Evolutionary conservation across 2,113 vertebrate species (phyloP).

Genomic region (Zeus faber): DNA sequence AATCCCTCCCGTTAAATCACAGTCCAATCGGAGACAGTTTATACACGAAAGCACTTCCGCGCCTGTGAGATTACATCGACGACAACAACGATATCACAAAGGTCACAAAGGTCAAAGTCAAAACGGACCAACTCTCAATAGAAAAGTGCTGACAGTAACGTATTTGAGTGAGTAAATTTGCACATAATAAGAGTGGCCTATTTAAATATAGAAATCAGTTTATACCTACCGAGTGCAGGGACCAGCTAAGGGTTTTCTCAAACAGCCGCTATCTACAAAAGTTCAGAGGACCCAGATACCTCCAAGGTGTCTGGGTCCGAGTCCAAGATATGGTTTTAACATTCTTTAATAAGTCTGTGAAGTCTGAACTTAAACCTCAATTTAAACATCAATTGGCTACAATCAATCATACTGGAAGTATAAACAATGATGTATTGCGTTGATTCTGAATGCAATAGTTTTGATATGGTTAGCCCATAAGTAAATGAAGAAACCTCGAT

Average conservation of each 20-base stretch:
- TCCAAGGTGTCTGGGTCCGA: too few relatives aligned
- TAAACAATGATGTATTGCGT: too few relatives aligned
- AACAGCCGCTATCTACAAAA: slow-evolving; percentile 5
- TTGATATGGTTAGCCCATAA: too few relatives aligned
- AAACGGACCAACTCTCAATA: slow-evolving; percentile 44
- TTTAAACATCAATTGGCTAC: too few relatives aligned
- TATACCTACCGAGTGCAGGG: slow-evolving; percentile 25
- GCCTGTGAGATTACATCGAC: slow-evolving; percentile 40
- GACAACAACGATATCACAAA: slow-evolving; percentile 50
- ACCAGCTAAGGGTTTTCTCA: slow-evolving; percentile 6
- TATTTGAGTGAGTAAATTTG: slow-evolving; percentile 25
- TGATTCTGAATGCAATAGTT: too few relatives aligned
- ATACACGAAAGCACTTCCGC: slow-evolving; percentile 29
- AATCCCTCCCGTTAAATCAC: slow-evolving; percentile 11
- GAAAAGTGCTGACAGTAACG: slow-evolving; percentile 46
- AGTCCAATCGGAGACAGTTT: slow-evolving; percentile 23
- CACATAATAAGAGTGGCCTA: not conserved
- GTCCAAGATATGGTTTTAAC: too few relatives aligned
- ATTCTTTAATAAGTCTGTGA: too few relatives aligned
- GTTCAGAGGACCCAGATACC: slow-evolving; percentile 40
- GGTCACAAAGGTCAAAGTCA: too few relatives aligned
- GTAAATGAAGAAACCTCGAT: too few relatives aligned
- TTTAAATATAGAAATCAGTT: slow-evolving; percentile 24
- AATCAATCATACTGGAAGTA: too few relatives aligned
- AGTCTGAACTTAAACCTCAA: too few relatives aligned